Conservation (phyloP, 2,888 invertebrate genomes). For the Tenthredo livida region DNA sequence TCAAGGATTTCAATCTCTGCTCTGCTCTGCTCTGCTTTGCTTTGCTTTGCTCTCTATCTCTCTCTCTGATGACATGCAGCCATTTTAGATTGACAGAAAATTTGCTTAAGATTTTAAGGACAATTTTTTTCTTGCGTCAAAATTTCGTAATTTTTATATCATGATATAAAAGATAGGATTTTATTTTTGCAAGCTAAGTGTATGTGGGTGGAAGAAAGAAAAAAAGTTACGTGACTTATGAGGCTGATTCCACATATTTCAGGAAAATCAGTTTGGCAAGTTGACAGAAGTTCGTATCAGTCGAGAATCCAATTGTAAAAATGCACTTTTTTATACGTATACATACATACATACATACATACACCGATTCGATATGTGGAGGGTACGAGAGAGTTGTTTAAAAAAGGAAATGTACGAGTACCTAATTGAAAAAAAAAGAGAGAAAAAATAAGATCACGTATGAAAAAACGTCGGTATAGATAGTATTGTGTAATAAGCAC, state of each 20-base stretch:
- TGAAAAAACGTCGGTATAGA: background rate
- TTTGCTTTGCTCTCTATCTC: background rate
- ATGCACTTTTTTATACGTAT: background rate
- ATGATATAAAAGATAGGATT: background rate
- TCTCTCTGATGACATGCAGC: background rate
- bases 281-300: conserved; percentile 25
- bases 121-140: background rate
- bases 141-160: background rate
- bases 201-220: background rate
- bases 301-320: conserved; percentile 31
- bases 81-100: background rate
- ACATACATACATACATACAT: background rate
- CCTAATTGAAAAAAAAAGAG: background rate
- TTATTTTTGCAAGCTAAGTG: background rate
- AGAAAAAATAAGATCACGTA: background rate
- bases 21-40: background rate
- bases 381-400: background rate
- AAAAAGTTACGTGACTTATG: conserved; percentile 17
- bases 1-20: conserved; percentile 26
- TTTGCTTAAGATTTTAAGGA: background rate
- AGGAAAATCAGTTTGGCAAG: conserved; percentile 45
- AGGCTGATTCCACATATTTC: conserved; percentile 3
- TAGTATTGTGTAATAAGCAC: background rate
- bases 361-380: background rate
- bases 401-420: background rate